Evolutionary conservation across 2,888 invertebrate genomes (phyloP), one percentile per base, ranked within the genome.

Genomic region (Aplocera efformata): DNA sequence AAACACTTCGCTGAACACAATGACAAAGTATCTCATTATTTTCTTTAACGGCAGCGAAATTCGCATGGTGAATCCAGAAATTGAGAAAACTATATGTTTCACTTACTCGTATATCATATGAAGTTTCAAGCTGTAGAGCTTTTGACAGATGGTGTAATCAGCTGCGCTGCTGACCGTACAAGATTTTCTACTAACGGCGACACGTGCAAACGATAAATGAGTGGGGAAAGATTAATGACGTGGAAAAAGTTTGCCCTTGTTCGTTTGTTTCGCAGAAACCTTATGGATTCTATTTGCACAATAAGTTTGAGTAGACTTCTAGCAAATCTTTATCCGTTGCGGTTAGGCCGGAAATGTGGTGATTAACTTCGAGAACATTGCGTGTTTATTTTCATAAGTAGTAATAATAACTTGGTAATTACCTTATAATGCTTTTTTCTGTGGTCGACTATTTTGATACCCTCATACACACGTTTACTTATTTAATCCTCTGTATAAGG

Each of bases 151-250:
- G 47, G 59, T 56, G 38, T 61, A 61, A 66, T 67, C 59, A 58
- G 56, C 57, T 56, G 48, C 48, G 55, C 54, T 53, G 54, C 56
- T 62, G 63, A 66, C 68, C 62, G 54, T 61, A 59, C 55, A 63
- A 58, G 60, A 63, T 69, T 67, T 17, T 57, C 59, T 65, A 59
- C 56, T 61, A 67, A 64, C 58, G 53, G 60, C 59, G 63, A 69
- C 70, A 70, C 64, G 68, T 70, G 68, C 63, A 58, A 59, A 58
- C 67, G 66, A 72, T 71, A 68, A 72, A 71, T 70, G 67, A 75
- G 65, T 60, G 56, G 62, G 52, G 56, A 63, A 68, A 72, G 68
- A 76, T 77, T 74, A 77, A 75, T 75, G 74, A 71, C 52, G 55
- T 57, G 60, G 65, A 72, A 74, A 69, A 71, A 68, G 55, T 71